These are phyloP conservation scores for Pan troglodytes DNA, from an alignment of 2,113 vertebrate genomes.

Conservation along the genomic window NHGRI_mPanTro3-v2.1_pri NC_072403.2:35132001-35132500, in stretches of 20 bases:
- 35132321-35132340: neutral
- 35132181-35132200: neutral
- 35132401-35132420: neutral
- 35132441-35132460: neutral
- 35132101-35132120: neutral
- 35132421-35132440: neutral
- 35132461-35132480: neutral
- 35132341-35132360: neutral
- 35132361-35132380: neutral
- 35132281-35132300: neutral
- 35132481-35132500: neutral
- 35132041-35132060: neutral
- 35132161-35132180: neutral
- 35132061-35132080: neutral
- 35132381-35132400: neutral
- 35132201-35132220: neutral
- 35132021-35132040: neutral
- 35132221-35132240: neutral
- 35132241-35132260: neutral
- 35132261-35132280: neutral
- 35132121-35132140: neutral
- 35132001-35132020: slow-evolving; percentile 15
- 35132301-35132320: neutral
- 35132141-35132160: neutral
- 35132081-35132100: neutral